phyloP scores from a whole-genome alignment of 2,113 vertebrate species.

The Hemichromis elongatus region DNA sequence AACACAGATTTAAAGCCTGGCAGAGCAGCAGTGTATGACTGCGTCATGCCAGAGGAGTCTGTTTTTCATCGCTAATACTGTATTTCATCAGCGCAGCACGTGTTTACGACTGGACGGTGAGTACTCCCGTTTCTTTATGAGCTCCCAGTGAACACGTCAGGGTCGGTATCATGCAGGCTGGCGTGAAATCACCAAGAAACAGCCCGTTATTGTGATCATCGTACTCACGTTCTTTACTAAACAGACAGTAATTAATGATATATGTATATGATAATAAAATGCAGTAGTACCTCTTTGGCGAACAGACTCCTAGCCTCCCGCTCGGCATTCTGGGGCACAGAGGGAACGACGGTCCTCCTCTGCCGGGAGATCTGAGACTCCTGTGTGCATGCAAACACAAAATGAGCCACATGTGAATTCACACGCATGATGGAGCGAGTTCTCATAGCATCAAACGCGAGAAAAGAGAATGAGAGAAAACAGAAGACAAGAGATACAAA shows the following conservation, averaged over 20 bases:
- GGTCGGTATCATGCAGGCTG: background rate
- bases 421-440: background rate
- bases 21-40: background rate
- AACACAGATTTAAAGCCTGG: background rate
- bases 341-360: slow-evolving; percentile 82
- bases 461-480: background rate
- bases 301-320: slow-evolving; percentile 89
- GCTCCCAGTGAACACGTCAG: background rate
- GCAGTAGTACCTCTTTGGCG: slow-evolving; percentile 85
- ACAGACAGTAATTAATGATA: rapidly evolving
- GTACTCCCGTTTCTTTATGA: background rate
- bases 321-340: slow-evolving; percentile 89
- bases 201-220: background rate
- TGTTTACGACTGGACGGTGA: background rate
- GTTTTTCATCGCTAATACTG: background rate
- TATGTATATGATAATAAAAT: background rate
- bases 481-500: background rate
- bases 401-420: background rate
- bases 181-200: background rate
- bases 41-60: background rate
- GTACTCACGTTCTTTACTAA: rapidly evolving
- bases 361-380: slow-evolving; percentile 83
- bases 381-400: slow-evolving; percentile 52
- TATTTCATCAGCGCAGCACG: background rate
- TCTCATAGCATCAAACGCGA: background rate